Conservation (phyloP, 2,113 vertebrate genomes). For the Clarias gariepinus region DNA sequence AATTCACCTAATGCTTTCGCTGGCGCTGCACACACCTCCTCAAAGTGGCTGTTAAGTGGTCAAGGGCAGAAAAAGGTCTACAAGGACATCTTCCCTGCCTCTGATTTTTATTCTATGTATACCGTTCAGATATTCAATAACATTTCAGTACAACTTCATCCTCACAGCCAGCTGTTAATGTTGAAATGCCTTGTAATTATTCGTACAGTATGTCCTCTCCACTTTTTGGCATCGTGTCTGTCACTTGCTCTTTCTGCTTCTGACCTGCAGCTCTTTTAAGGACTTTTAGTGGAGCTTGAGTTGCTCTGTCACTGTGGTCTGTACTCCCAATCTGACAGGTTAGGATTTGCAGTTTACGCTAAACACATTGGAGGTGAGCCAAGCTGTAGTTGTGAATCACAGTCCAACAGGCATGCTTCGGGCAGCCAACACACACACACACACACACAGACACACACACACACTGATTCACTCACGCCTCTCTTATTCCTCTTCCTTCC, state of each 20-base stretch:
- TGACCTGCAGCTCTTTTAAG: constrained; percentile 25
- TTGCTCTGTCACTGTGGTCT: constrained; percentile 14
- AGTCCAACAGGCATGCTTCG: constrained; percentile 15
- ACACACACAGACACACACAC: constrained; percentile 17
- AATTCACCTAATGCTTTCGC: constrained; percentile 54
- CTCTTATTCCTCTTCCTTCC: constrained; percentile 1
- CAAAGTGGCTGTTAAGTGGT: constrained; percentile 47
- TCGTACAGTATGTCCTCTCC: background rate
- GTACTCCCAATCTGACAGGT: constrained; percentile 25
- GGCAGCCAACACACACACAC: constrained; percentile 1
- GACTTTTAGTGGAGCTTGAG: constrained; percentile 28
- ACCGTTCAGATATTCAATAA: constrained; percentile 9
- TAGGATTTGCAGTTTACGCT: constrained; percentile 30
- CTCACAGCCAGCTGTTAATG: constrained; percentile 19
- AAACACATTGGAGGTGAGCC: constrained; percentile 39
- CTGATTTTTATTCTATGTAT: constrained; percentile 6
- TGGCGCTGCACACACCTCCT: constrained; percentile 42
- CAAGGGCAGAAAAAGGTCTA: constrained; percentile 15
- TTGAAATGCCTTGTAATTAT: constrained; percentile 32
- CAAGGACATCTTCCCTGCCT: constrained; percentile 17
- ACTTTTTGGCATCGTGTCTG: background rate
- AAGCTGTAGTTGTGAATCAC: constrained; percentile 39
- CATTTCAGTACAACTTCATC: background rate
- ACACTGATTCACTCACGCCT: constrained; percentile 15
- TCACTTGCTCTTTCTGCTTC: background rate